These are phyloP conservation scores for Cololabis saira DNA, from an alignment of 2,113 vertebrate genomes.

Conservation along the genomic window DNA sequence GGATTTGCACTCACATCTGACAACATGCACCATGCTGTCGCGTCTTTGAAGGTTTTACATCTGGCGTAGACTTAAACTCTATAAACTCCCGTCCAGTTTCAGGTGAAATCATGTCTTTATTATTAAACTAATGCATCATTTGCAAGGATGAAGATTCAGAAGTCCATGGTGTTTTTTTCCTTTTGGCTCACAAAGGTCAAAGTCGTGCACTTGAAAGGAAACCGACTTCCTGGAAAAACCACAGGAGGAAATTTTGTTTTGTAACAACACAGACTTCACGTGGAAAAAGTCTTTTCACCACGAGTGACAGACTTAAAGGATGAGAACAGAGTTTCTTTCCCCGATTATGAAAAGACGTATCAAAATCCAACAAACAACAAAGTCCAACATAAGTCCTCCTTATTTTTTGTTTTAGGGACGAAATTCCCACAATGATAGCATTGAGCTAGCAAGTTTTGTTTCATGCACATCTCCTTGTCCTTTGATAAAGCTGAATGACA, in stretches of 20 bases:
- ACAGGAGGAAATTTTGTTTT: neutral
- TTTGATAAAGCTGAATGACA: constrained; percentile 26
- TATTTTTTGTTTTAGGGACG: neutral
- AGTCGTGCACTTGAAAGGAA: neutral
- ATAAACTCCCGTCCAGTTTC: neutral
- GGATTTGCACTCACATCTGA: constrained; percentile 5
- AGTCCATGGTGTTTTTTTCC: neutral
- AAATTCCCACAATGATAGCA: neutral
- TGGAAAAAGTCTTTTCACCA: constrained; percentile 21
- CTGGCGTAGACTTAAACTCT: too few species aligned
- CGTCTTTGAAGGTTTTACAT: neutral
- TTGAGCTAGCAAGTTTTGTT: constrained; percentile 8
- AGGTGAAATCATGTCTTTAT: neutral
- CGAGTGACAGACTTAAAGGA: constrained; percentile 23
- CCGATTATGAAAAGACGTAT: constrained; percentile 1
- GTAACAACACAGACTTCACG: neutral
- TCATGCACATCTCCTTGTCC: neutral
- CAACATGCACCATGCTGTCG: neutral
- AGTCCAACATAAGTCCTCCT: neutral
- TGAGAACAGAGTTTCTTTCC: neutral
- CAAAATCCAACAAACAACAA: too few species aligned
- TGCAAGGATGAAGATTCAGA: neutral
- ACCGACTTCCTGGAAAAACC: neutral
- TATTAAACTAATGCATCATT: neutral
- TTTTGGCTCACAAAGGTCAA: neutral